Evolutionary conservation across 2,797 vertebrate genomes (phyloP).

Genomic region (Lacerta agilis): DNA sequence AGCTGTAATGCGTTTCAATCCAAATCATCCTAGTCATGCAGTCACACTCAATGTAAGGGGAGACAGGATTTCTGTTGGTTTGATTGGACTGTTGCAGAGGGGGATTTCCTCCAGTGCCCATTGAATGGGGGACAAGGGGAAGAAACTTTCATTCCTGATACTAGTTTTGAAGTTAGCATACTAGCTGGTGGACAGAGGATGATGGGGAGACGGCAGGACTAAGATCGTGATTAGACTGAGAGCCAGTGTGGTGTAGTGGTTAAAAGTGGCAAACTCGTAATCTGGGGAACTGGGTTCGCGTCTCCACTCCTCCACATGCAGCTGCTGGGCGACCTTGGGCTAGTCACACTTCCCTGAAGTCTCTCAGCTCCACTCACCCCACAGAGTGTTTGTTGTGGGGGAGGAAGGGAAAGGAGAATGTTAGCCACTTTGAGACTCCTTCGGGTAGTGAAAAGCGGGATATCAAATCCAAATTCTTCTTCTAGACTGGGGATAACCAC

Average conservation of each 20-base stretch:
- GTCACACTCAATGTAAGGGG: background rate
- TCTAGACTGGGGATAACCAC: background rate
- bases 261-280: too few species aligned
- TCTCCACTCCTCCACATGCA: too few species aligned
- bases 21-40: background rate
- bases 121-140: background rate
- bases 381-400: too few species aligned
- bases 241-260: too few species aligned
- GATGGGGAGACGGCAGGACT: background rate
- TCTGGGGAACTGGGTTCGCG: too few species aligned
- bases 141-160: background rate
- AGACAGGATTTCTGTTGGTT: background rate
- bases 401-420: too few species aligned
- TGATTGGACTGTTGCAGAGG: background rate
- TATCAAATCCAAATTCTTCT: too few species aligned
- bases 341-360: too few species aligned
- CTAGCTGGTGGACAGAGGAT: background rate
- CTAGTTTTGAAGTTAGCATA: background rate
- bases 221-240: background rate
- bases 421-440: too few species aligned
- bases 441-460: too few species aligned
- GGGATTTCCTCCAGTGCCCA: background rate
- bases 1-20: background rate
- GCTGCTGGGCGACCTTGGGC: too few species aligned
- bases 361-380: too few species aligned